Conservation (phyloP, 2,113 vertebrate genomes). For the Brachypodius melanocephalos region DNA sequence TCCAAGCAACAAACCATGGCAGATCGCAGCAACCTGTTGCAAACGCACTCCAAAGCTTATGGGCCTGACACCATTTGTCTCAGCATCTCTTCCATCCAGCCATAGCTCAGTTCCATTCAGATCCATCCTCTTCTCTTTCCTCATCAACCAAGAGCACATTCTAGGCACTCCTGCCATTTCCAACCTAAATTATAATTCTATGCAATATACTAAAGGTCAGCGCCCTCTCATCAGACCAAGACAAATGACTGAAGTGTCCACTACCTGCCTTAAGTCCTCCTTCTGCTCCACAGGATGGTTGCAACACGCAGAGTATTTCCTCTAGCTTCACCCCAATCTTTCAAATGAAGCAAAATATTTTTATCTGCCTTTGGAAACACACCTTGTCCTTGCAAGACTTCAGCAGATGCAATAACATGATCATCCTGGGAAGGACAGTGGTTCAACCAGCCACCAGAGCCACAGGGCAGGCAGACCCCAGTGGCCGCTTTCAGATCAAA, state of each 20-base stretch:
- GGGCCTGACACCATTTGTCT: background rate
- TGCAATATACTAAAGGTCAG: background rate
- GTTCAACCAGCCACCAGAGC: background rate
- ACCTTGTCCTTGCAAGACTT: background rate
- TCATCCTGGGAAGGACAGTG: background rate
- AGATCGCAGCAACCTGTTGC: background rate
- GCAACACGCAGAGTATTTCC: background rate
- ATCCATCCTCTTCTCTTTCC: background rate
- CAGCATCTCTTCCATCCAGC: background rate
- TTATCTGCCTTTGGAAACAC: background rate
- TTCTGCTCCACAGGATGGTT: background rate
- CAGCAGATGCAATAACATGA: background rate
- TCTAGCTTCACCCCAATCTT: background rate
- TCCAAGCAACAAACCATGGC: background rate
- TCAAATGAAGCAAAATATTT: background rate
- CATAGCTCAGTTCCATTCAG: background rate
- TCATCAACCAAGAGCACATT: background rate
- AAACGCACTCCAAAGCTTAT: background rate
- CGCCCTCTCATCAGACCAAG: background rate
- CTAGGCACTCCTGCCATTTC: background rate
- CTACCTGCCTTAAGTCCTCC: background rate
- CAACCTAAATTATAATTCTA: background rate
- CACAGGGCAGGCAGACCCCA: background rate
- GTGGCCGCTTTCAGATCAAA: background rate
- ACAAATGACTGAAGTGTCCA: background rate